phyloP scores from a whole-genome alignment of 2,113 vertebrate genomes.

The Melanerpes aurifrons region DNA sequence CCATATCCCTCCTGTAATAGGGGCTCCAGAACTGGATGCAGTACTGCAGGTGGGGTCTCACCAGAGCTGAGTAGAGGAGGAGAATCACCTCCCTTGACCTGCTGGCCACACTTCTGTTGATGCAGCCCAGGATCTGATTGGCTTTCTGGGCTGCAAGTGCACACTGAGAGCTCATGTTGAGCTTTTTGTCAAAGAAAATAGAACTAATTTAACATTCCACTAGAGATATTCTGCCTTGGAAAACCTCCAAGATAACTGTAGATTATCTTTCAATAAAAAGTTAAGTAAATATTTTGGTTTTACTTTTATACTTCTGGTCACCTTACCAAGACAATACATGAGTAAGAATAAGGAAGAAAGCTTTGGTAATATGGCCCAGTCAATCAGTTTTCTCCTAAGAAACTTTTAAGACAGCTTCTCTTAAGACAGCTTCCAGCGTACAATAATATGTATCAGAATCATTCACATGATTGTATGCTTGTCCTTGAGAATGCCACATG shows the following conservation, averaged over 20 bases:
- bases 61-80: too few relatives aligned
- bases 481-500: background rate
- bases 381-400: background rate
- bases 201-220: background rate
- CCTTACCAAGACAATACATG: background rate
- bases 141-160: too few relatives aligned
- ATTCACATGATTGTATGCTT: background rate
- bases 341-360: background rate
- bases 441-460: background rate
- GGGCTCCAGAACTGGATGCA: too few relatives aligned
- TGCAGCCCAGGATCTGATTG: too few relatives aligned
- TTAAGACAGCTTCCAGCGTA: background rate
- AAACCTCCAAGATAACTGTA: background rate
- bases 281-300: background rate
- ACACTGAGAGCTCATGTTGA: too few relatives aligned
- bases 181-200: background rate
- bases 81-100: too few relatives aligned
- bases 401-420: background rate
- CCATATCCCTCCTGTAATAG: too few relatives aligned
- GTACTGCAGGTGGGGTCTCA: too few relatives aligned
- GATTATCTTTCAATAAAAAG: background rate
- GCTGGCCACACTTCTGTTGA: too few relatives aligned
- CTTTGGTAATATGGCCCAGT: background rate
- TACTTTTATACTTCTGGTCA: background rate
- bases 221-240: background rate